A percentile compares a stretch with the other conserved stretches of the same genome.
Evolutionary conservation across 1,140 invertebrate genomes (phyloP).

Genomic region (Lordiphosa mommai): DNA sequence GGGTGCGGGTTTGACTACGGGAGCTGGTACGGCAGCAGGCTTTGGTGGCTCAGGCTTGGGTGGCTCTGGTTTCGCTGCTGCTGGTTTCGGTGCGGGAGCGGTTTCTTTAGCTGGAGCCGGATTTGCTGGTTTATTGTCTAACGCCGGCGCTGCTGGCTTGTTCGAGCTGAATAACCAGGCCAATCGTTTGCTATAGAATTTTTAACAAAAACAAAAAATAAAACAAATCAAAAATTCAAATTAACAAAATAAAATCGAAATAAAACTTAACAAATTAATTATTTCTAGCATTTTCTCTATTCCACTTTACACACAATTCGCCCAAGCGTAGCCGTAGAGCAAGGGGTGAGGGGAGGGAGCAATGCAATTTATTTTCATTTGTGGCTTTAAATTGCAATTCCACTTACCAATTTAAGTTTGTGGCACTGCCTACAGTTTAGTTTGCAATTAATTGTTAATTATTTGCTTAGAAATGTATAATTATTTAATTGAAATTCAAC

Average conservation of each 20-base stretch:
- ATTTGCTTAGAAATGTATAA: background rate
- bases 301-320: too few species aligned
- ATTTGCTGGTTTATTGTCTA: slow-evolving; percentile 61
- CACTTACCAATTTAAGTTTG: background rate
- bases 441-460: background rate
- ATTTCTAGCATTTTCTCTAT: slow-evolving; percentile 18
- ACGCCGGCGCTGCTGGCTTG: slow-evolving; percentile 50
- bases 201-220: slow-evolving; percentile 18
- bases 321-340: too few species aligned
- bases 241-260: slow-evolving; percentile 19
- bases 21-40: slow-evolving; percentile 17
- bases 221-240: slow-evolving; percentile 26
- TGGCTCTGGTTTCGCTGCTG: slow-evolving; percentile 33
- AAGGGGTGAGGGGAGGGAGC: too few species aligned
- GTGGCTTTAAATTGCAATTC: background rate
- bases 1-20: slow-evolving; percentile 23
- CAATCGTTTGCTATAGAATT: slow-evolving; percentile 71
- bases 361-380: too few species aligned
- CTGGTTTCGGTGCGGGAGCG: slow-evolving; percentile 11
- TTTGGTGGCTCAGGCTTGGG: slow-evolving; percentile 23
- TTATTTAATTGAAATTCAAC: background rate
- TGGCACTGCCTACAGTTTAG: background rate
- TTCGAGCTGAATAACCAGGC: slow-evolving; percentile 71
- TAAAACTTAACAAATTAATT: slow-evolving; percentile 26
- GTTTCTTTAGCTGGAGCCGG: slow-evolving; percentile 20